These are phyloP conservation scores for Balearica regulorum DNA, from an alignment of 2,797 vertebrate species.

Conservation along the genomic window DNA sequence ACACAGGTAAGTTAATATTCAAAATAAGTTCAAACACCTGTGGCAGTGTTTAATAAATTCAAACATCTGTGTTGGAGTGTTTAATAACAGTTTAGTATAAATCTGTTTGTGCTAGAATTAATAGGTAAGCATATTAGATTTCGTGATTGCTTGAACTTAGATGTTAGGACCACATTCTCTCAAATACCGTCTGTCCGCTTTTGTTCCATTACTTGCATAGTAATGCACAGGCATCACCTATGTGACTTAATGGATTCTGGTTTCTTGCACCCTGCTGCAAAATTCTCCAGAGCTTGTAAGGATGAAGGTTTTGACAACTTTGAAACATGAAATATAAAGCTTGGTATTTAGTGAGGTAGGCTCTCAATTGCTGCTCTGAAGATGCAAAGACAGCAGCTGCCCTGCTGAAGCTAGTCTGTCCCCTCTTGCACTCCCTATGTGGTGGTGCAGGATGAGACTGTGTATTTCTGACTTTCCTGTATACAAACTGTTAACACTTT, in stretches of 20 bases:
- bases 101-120: not conserved
- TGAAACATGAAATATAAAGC: not conserved
- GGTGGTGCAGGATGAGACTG: not conserved
- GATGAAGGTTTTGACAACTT: not conserved
- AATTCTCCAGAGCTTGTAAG: not conserved
- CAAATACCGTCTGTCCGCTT: not conserved
- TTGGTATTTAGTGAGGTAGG: not conserved
- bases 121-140: not conserved
- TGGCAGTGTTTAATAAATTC: not conserved
- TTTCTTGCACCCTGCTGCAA: not conserved
- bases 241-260: not conserved
- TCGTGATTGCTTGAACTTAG: not conserved
- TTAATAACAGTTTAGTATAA: not conserved
- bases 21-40: not conserved
- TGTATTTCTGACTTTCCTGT: not conserved
- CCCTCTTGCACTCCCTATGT: not conserved
- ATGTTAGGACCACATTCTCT: not conserved
- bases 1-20: slow-evolving; percentile 81
- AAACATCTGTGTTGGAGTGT: not conserved
- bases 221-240: not conserved
- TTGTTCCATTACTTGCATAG: not conserved
- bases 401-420: not conserved
- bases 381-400: not conserved
- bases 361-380: not conserved
- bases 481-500: not conserved